Evolutionary conservation across 2,888 invertebrate genomes (phyloP).

Genomic region (Deilephila elpenor): DNA sequence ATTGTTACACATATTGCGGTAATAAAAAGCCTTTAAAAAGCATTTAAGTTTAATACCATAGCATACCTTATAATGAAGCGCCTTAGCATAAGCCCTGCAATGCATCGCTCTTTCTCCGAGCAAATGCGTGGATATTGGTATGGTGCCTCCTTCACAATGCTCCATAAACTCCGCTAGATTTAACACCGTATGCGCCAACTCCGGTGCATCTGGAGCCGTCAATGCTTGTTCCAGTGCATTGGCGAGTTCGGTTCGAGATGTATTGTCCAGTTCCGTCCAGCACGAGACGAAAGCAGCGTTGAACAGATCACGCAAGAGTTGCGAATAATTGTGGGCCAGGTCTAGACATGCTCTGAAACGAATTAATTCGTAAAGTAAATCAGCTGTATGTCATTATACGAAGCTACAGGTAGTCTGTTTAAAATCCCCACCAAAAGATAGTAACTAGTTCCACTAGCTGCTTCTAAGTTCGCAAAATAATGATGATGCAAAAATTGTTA

Average conservation of each 20-base stretch:
- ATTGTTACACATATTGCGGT: too few relatives aligned
- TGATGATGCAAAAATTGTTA: too few relatives aligned
- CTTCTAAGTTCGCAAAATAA: too few relatives aligned
- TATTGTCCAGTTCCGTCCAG: slow-evolving; percentile 96
- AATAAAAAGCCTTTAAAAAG: too few relatives aligned
- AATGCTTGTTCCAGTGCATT: slow-evolving; percentile 94
- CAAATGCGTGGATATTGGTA: slow-evolving; percentile 94
- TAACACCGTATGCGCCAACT: slow-evolving; percentile 96
- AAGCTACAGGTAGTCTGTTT: too few relatives aligned
- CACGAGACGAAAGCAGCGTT: slow-evolving; percentile 99
- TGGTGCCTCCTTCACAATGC: slow-evolving; percentile 98
- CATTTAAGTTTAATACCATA: background rate
- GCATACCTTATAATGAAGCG: slow-evolving; percentile 84
- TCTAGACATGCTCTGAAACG: slow-evolving; percentile 92
- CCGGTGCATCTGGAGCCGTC: slow-evolving; percentile 95
- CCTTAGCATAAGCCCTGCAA: slow-evolving; percentile 90
- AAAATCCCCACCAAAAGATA: background rate
- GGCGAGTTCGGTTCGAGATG: slow-evolving; percentile 93
- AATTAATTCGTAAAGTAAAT: background rate
- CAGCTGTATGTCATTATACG: too few relatives aligned
- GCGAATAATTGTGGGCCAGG: slow-evolving; percentile 96
- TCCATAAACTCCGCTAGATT: slow-evolving; percentile 99
- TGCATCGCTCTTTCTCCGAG: slow-evolving; percentile 97
- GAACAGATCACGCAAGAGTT: slow-evolving; percentile 97
- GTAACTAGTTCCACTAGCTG: too few relatives aligned